Percentiles rank a stretch among this genome's conserved stretches.
phyloP scores from a whole-genome alignment of 2,888 invertebrate species.

The Reticulitermes lucifugus region DNA sequence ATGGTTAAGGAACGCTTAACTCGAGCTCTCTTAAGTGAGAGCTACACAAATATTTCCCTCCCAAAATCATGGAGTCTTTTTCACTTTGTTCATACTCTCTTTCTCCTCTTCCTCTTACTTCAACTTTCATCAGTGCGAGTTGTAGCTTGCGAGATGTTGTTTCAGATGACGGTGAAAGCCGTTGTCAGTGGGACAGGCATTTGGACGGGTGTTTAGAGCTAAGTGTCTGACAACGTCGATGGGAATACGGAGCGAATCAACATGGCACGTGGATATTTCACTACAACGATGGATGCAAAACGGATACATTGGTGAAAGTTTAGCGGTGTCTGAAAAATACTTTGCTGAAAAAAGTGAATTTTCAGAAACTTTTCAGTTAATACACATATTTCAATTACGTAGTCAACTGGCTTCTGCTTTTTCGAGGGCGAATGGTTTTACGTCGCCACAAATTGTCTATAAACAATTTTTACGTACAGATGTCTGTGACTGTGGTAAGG shows the following conservation, averaged over 20 bases:
- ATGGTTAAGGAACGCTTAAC: not conserved
- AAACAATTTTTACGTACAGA: too few species aligned
- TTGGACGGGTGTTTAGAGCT: not conserved
- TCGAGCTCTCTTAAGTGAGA: conserved; percentile 29
- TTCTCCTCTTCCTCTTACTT: conserved; percentile 4
- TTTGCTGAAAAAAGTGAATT: too few species aligned
- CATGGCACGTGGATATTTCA: not conserved
- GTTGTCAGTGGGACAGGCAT: conserved; percentile 13
- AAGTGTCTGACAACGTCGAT: not conserved
- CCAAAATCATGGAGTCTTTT: not conserved
- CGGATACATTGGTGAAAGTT: too few species aligned
- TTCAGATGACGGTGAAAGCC: conserved; percentile 44
- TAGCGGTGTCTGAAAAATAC: too few species aligned
- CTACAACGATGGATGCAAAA: too few species aligned
- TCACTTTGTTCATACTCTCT: not conserved
- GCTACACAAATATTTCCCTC: conserved; percentile 12
- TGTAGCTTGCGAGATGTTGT: not conserved
- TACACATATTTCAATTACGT: too few species aligned
- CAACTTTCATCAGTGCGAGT: conserved; percentile 38
- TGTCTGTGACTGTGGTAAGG: too few species aligned
- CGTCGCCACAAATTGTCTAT: too few species aligned
- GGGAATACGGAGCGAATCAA: not conserved
- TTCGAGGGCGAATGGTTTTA: too few species aligned
- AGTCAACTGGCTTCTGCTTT: too few species aligned
- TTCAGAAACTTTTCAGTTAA: too few species aligned